phyloP scores from a whole-genome alignment of 2,797 vertebrate species.

The Amniataba percoides region DNA sequence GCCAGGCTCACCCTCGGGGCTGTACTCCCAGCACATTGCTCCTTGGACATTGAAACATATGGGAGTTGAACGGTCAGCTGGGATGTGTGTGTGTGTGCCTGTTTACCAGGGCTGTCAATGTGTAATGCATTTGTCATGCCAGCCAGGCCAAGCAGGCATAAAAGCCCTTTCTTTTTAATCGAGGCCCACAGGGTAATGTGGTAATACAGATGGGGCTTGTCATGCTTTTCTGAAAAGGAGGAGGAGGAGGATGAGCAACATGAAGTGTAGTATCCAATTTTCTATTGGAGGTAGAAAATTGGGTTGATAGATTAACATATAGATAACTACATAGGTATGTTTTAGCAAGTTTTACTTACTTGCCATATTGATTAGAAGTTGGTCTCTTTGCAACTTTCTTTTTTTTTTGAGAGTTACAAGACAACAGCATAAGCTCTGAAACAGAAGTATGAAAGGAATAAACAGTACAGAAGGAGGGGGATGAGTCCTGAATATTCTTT shows the following conservation, averaged over 20 bases:
- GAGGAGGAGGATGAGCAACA: conserved; percentile 57
- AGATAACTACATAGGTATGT: conserved; percentile 2
- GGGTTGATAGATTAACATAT: conserved; percentile 14
- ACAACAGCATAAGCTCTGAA: conserved; percentile 10
- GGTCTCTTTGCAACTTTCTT: conserved; percentile 28
- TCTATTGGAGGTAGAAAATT: conserved; percentile 43
- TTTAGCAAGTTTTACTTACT: conserved; percentile 14
- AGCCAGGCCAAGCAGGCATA: conserved; percentile 59
- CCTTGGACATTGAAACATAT: conserved; percentile 62
- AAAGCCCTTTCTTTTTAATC: conserved; percentile 68
- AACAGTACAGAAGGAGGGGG: conserved; percentile 4
- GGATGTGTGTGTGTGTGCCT: conserved; percentile 37
- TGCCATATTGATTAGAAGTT: conserved; percentile 17
- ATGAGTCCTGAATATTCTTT: conserved; percentile 32
- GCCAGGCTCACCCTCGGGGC: conserved; percentile 3
- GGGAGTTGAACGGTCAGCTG: conserved; percentile 67
- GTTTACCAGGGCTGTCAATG: conserved; percentile 51
- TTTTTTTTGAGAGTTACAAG: conserved; percentile 34
- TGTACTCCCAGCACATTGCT: conserved; percentile 29
- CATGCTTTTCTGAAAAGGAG: conserved; percentile 62
- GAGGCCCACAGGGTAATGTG: conserved; percentile 63
- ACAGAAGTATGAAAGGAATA: conserved; percentile 7
- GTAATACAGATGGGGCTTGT: conserved; percentile 76
- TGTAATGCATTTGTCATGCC: conserved; percentile 68
- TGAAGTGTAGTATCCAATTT: too few species aligned